These are phyloP conservation scores for Eumaeus atala DNA, from an alignment of 1,140 invertebrate genomes.

Conservation along the genomic window DNA sequence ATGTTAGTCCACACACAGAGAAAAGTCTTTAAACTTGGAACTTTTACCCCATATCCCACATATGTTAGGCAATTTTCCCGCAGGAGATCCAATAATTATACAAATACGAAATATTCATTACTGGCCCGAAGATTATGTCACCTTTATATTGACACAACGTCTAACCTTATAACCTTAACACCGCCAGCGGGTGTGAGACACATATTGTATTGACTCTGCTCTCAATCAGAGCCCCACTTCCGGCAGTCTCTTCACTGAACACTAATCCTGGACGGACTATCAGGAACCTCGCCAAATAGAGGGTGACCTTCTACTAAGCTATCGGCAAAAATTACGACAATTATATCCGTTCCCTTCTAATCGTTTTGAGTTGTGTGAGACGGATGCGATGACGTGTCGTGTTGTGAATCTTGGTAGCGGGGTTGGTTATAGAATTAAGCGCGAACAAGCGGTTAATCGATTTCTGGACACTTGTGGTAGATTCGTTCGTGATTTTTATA, in stretches of 20 bases:
- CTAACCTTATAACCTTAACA: too few species aligned
- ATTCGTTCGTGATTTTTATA: conserved; percentile 33
- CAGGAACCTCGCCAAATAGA: conserved; percentile 37
- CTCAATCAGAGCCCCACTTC: conserved; percentile 36
- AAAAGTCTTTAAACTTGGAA: too few species aligned
- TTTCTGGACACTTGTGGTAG: conserved; percentile 35
- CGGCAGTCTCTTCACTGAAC: conserved; percentile 31
- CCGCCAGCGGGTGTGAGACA: too few species aligned
- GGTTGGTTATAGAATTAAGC: conserved; percentile 27
- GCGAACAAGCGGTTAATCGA: conserved; percentile 37
- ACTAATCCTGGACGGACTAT: conserved; percentile 40
- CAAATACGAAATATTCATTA: too few species aligned
- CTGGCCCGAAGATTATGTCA: too few species aligned
- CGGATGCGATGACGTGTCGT: not conserved
- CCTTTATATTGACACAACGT: too few species aligned
- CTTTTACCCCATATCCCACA: too few species aligned
- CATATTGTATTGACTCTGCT: conserved; percentile 32
- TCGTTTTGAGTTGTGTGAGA: conserved; percentile 6
- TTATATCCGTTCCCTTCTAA: conserved; percentile 8
- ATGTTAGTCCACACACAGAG: too few species aligned
- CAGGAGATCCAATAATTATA: too few species aligned
- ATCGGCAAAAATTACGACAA: conserved; percentile 5
- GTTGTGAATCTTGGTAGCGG: conserved; percentile 23
- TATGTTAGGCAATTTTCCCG: too few species aligned
- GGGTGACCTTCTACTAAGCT: conserved; percentile 26